Evolutionary conservation across 2,113 vertebrate genomes (phyloP).

Genomic region (Thoracochromis brauschi): DNA sequence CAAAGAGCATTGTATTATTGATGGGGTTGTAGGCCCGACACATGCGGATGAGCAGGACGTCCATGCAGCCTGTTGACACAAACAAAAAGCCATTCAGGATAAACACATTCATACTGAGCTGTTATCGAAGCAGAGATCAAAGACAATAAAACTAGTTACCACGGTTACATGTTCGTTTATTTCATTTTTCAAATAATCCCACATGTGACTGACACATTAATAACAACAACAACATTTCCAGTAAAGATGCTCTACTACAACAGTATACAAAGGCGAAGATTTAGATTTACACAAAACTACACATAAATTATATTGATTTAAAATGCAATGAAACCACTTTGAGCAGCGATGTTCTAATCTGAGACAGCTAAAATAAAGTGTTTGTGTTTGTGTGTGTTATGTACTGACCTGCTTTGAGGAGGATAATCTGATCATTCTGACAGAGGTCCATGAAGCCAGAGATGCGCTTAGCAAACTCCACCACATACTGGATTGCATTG

Average conservation of each 20-base stretch:
- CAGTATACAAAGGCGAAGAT: neutral
- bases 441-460: slow-evolving; percentile 89
- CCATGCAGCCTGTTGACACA: slow-evolving; percentile 77
- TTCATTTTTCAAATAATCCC: neutral
- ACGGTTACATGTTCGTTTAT: neutral
- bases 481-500: slow-evolving; percentile 88
- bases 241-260: neutral
- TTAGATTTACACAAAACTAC: neutral
- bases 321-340: neutral
- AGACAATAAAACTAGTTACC: neutral
- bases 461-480: slow-evolving; percentile 89
- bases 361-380: neutral
- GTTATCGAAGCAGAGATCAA: neutral
- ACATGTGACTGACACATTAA: neutral
- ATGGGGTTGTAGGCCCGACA: slow-evolving; percentile 83
- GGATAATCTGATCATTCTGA: slow-evolving; percentile 92
- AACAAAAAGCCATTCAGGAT: neutral
- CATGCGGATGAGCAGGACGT: slow-evolving; percentile 87
- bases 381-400: neutral
- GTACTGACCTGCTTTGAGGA: slow-evolving; percentile 87
- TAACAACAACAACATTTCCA: neutral
- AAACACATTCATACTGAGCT: neutral
- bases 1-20: slow-evolving; percentile 84
- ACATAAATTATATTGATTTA: accelerated
- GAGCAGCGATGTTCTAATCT: neutral